phyloP scores from a whole-genome alignment of 2,113 vertebrate genomes.

The Planiliza haematocheilus region DNA sequence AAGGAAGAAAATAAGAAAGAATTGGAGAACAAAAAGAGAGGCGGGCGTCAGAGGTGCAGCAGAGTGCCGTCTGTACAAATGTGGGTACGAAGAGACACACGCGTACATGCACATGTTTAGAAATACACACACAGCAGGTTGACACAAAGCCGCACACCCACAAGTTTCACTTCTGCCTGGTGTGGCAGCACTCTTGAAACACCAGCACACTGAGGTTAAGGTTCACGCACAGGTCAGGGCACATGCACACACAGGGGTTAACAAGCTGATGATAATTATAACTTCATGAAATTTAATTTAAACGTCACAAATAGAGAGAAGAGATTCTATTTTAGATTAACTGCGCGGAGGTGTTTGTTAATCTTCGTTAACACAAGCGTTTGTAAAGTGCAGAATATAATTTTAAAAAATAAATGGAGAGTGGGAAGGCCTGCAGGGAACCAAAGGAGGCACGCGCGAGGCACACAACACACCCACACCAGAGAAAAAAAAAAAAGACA shows the following conservation, averaged over 20 bases:
- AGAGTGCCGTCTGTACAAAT: constrained; percentile 64
- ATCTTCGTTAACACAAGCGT: no score
- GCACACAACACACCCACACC: neutral
- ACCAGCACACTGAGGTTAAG: constrained; percentile 72
- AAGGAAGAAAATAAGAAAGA: constrained; percentile 59
- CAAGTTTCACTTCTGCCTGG: constrained; percentile 86
- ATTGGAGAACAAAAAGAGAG: constrained; percentile 63
- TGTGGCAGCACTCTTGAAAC: constrained; percentile 82
- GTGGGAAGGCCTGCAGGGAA: constrained; percentile 46
- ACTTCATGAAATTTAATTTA: neutral
- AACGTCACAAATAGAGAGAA: neutral
- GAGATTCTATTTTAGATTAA: neutral
- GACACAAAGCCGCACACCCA: constrained; percentile 80
- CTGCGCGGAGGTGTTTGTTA: no score
- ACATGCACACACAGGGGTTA: constrained; percentile 22
- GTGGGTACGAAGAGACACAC: constrained; percentile 69
- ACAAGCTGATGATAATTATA: neutral
- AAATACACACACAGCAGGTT: constrained; percentile 75
- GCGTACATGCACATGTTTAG: constrained; percentile 53
- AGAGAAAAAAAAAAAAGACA: neutral
- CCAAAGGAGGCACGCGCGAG: neutral
- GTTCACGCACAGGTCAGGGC: constrained; percentile 80
- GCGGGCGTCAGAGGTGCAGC: constrained; percentile 72
- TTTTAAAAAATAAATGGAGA: constrained; percentile 2
- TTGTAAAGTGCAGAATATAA: no score